Base-by-base conservation (phyloP, 2,113 vertebrate species). In the Tenrec ecaudatus region DNA sequence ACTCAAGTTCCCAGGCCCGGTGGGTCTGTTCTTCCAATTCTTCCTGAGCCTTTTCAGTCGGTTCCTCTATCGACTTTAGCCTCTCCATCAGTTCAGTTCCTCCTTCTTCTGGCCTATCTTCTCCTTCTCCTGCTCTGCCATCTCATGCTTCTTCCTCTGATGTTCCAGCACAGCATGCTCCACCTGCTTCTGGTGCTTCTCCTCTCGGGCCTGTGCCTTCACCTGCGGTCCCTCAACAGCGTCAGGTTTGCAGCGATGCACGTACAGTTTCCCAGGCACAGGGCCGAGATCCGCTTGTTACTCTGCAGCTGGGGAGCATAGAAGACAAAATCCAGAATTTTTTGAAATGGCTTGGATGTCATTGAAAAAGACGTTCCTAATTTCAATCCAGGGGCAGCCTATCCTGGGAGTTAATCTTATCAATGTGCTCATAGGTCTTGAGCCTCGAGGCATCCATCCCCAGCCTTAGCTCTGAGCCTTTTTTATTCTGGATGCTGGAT, bases 231-330 rank as follows among this genome's bases (percentile, higher is more conserved):
- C 99, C 95, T 99, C 99, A 1, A 99, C 99, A 95, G 99, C 99
- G 97, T 99, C 99, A 0, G 99, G 99, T 88, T 99, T 99, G 89
- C 99, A 99, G 25, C 99, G 98, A 89, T 99, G 98, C 99, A 99
- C 99, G 93, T 99, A 99, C 92, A 99, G 98, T 99, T 99, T 38
- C 99, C 99, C 99, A 99, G 99, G 97, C 99, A 99, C 11, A 99
- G 98, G 1, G 99, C 99, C 98, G 99, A 96, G 88, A 99, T 99
- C 3, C 99, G 98, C 82, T 99, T 99, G 98, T 99, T 99, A 97
- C 99, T 99, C 94, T 99, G 98, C 96, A 99, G 98, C 92, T 99
- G 98, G 6, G 99, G 99, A 64, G 99, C 99, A 53, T 99, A 99
- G 97, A 99, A 99, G 38, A 99, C 98, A 98, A 99, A 99, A 97